Evolutionary conservation across 2,888 invertebrate genomes (phyloP).

Genomic region (Mycalesis mineus): DNA sequence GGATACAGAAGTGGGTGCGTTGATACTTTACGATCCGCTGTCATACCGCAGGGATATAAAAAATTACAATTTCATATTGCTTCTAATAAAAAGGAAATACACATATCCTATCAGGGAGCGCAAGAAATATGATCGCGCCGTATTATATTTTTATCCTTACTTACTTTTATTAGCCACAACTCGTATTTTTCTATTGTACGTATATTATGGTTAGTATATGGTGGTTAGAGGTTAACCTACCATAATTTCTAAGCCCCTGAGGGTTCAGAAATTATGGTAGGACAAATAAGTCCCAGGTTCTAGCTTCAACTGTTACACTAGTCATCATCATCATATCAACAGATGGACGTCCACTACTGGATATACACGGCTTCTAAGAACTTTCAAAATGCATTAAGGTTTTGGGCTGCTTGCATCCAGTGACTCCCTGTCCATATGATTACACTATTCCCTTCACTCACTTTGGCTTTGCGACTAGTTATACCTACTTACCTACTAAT

Average conservation of each 20-base stretch:
- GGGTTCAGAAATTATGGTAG: too few relatives aligned
- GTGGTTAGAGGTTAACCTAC: background rate
- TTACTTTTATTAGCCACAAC: background rate
- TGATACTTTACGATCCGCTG: slow-evolving; percentile 1
- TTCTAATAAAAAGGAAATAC: slow-evolving; percentile 14
- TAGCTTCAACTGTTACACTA: too few relatives aligned
- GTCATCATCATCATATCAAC: background rate
- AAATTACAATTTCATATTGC: slow-evolving; percentile 22
- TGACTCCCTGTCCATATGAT: too few relatives aligned
- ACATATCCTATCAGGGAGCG: slow-evolving; percentile 3
- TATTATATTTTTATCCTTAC: slow-evolving; percentile 9
- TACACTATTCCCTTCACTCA: too few relatives aligned
- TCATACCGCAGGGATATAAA: slow-evolving; percentile 1
- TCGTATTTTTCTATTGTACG: background rate
- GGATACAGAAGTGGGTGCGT: too few relatives aligned
- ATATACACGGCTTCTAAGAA: background rate
- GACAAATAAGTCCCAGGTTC: too few relatives aligned
- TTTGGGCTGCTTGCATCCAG: background rate
- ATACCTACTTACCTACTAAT: too few relatives aligned
- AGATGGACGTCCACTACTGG: background rate
- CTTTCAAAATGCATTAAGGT: background rate
- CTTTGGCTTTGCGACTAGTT: too few relatives aligned
- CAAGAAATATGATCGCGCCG: background rate
- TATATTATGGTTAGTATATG: too few relatives aligned
- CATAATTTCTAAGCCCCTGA: too few relatives aligned